Evolutionary conservation across 1,140 invertebrate genomes (phyloP).

Genomic region (Ridgeia piscesae): DNA sequence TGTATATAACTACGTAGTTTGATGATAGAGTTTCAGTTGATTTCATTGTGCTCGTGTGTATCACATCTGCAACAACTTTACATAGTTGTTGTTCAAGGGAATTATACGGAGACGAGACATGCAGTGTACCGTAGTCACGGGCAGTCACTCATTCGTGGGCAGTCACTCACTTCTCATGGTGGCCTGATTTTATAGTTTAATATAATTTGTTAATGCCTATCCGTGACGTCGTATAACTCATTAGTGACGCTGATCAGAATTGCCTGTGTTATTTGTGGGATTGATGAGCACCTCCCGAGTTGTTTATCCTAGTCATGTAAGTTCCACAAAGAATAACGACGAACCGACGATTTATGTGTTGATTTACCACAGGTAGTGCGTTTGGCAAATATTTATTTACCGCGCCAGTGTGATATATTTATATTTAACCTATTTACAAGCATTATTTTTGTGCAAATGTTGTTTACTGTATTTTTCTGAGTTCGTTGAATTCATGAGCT

Average conservation of each 20-base stretch:
- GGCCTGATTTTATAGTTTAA: neutral
- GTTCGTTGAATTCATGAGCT: neutral
- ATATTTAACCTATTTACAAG: neutral
- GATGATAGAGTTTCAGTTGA: neutral
- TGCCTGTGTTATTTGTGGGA: neutral
- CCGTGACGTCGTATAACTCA: neutral
- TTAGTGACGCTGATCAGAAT: neutral
- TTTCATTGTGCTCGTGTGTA: neutral
- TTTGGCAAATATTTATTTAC: slow-evolving; percentile 2
- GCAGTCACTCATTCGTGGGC: too few relatives aligned
- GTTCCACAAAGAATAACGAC: neutral
- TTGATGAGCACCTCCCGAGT: neutral
- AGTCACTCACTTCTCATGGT: too few relatives aligned
- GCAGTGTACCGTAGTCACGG: too few relatives aligned
- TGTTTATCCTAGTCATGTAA: neutral
- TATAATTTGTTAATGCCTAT: neutral
- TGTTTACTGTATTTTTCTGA: neutral
- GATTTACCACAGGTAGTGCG: neutral
- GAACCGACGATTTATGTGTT: neutral
- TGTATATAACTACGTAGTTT: neutral
- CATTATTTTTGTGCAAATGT: neutral
- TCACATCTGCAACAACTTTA: neutral
- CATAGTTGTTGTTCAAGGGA: too few relatives aligned
- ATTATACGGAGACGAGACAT: too few relatives aligned
- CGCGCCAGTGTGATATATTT: neutral